Percentiles rank a stretch among this genome's conserved stretches.
phyloP scores from a whole-genome alignment of 2,113 vertebrate genomes.

The Cynocephalus volans region DNA sequence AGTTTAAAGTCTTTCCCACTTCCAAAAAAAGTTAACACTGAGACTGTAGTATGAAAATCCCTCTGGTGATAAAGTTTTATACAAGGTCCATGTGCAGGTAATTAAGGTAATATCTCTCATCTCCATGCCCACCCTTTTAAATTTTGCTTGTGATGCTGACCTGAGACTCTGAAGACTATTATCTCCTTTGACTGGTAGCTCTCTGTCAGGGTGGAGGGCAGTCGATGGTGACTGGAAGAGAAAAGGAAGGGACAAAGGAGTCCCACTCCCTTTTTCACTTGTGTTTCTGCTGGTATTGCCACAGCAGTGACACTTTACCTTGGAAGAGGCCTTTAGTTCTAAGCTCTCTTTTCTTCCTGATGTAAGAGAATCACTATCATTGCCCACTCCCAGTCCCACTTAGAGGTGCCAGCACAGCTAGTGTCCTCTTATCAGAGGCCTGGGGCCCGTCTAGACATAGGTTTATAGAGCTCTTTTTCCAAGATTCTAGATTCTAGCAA shows the following conservation, averaged over 20 bases:
- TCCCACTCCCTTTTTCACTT: not conserved
- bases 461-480: not conserved
- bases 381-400: rapidly evolving
- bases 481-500: not conserved
- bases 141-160: not conserved
- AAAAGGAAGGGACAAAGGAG: not conserved
- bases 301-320: not conserved
- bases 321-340: not conserved
- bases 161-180: rapidly evolving
- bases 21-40: not conserved
- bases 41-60: not conserved
- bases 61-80: not conserved
- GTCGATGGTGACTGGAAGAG: no score
- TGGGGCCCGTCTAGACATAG: not conserved
- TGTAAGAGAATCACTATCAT: not conserved
- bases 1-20: not conserved
- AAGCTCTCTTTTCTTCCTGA: not conserved
- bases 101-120: not conserved
- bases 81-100: not conserved
- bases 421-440: not conserved
- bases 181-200: not conserved
- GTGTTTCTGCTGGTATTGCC: not conserved
- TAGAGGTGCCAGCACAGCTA: not conserved
- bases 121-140: not conserved
- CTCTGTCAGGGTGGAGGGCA: not conserved